These are phyloP conservation scores for Enchytraeus crypticus DNA, from an alignment of 2,888 invertebrate genomes.

Conservation along the genomic window DNA sequence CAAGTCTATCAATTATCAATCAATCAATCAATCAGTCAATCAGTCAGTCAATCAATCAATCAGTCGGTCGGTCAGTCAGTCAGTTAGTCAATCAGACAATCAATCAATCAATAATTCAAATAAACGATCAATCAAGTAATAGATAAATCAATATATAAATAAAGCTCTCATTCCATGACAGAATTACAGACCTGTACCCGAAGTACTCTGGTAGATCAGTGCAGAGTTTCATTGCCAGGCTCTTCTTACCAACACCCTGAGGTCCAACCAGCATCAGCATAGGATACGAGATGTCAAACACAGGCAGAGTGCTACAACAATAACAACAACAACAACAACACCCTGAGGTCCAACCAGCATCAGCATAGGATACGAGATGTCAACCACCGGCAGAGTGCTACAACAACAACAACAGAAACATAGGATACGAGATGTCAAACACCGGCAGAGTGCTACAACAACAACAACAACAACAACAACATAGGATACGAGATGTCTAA, in stretches of 20 bases:
- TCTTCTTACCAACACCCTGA: constrained; percentile 46
- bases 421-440: too few species aligned
- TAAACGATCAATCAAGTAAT: too few species aligned
- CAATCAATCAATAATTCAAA: too few species aligned
- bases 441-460: too few species aligned
- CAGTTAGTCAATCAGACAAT: too few species aligned
- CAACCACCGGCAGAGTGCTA: constrained; percentile 46
- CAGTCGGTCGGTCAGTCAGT: too few species aligned
- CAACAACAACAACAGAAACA: constrained; percentile 9
- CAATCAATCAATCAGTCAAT: too few species aligned
- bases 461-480: too few species aligned
- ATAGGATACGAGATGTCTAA: constrained; percentile 47
- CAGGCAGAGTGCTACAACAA: constrained; percentile 44
- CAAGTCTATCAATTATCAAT: too few species aligned
- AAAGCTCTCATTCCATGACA: too few species aligned
- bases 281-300: constrained; percentile 47
- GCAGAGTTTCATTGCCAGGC: constrained; percentile 43
- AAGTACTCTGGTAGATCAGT: constrained; percentile 48
- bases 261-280: constrained; percentile 48
- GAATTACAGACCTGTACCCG: constrained; percentile 40
- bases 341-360: constrained; percentile 48
- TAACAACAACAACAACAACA: not conserved
- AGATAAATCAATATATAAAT: too few species aligned
- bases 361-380: constrained; percentile 48
- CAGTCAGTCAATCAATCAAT: too few species aligned